A percentile compares a stretch with the other conserved stretches of the same genome.
phyloP scores from a whole-genome alignment of 2,888 invertebrate species.

The Diarsia brunnea region DNA sequence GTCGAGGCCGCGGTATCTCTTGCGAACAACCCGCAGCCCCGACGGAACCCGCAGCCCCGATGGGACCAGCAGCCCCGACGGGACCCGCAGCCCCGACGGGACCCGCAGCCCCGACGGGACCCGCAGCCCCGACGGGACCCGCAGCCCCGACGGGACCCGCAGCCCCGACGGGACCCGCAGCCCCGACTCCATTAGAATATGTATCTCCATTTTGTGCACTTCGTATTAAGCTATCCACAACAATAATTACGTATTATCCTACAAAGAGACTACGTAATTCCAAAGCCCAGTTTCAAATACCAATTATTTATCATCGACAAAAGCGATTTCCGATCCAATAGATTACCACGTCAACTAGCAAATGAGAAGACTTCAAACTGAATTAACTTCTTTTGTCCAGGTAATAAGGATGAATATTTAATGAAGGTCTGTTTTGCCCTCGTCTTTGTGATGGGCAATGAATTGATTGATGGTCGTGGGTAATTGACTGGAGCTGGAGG shows the following conservation, averaged over 20 bases:
- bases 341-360: slow-evolving; percentile 46
- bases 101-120: too few species aligned
- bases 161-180: too few species aligned
- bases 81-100: too few species aligned
- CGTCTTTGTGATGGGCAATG: slow-evolving; percentile 48
- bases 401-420: slow-evolving; percentile 47
- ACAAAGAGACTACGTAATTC: neutral
- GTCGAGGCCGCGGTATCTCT: too few species aligned
- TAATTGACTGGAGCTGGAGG: slow-evolving; percentile 62
- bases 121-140: too few species aligned
- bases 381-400: slow-evolving; percentile 35
- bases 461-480: slow-evolving; percentile 66
- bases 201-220: too few species aligned
- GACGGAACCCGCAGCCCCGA: too few species aligned
- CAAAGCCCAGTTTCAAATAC: slow-evolving; percentile 24
- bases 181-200: too few species aligned
- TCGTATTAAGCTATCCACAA: neutral
- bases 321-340: slow-evolving; percentile 49
- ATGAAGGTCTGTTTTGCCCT: slow-evolving; percentile 37
- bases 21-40: too few species aligned
- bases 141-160: too few species aligned
- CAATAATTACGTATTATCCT: neutral
- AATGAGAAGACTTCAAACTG: slow-evolving; percentile 34
- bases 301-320: slow-evolving; percentile 50
- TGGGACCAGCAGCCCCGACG: too few species aligned